Conservation (phyloP, 2,113 vertebrate genomes). For the Struthidea cinerea region DNA sequence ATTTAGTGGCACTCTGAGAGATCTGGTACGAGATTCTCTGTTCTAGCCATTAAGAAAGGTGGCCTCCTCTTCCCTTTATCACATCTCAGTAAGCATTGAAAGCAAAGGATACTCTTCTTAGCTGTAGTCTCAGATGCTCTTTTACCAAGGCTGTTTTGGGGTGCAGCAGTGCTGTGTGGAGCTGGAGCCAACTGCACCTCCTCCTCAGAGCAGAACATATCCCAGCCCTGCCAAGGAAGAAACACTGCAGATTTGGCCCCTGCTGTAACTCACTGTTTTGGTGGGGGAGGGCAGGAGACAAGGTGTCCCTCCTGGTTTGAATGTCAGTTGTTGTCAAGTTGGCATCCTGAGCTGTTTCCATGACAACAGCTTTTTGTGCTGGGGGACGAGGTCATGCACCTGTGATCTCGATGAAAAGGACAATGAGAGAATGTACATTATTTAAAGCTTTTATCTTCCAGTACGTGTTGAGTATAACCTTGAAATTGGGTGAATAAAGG, state of each 20-base stretch:
- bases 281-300: neutral
- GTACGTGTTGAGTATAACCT: slow-evolving; percentile 58
- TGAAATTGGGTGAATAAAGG: slow-evolving; percentile 55
- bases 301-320: slow-evolving; percentile 70
- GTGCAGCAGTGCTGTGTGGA: neutral
- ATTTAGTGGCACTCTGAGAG: neutral
- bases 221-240: neutral
- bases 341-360: slow-evolving; percentile 67
- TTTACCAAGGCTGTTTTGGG: neutral
- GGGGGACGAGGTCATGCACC: slow-evolving; percentile 64
- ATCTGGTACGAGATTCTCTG: neutral
- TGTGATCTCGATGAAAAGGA: slow-evolving; percentile 62
- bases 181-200: neutral
- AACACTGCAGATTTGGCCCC: slow-evolving; percentile 12
- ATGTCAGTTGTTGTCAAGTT: slow-evolving; percentile 73
- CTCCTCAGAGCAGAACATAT: neutral
- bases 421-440: slow-evolving; percentile 38
- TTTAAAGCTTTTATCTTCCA: slow-evolving; percentile 62
- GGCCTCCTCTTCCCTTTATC: neutral
- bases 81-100: neutral
- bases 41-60: neutral
- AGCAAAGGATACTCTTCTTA: neutral
- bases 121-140: neutral
- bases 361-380: slow-evolving; percentile 59
- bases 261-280: neutral